phyloP scores from a whole-genome alignment of 1,140 invertebrate genomes.

The Trachymyrmex septentrionalis region DNA sequence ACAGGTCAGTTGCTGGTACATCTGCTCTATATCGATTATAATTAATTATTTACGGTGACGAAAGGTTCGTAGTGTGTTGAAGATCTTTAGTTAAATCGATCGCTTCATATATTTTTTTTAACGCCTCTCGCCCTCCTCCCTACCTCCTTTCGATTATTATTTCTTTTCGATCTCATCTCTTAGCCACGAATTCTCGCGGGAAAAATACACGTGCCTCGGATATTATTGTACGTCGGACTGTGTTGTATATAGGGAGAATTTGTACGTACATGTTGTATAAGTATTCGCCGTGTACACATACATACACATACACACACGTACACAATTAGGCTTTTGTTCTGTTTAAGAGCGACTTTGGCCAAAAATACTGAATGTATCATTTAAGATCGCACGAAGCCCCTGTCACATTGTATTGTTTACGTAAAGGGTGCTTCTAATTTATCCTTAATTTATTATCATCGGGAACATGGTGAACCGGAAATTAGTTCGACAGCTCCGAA shows the following conservation, averaged over 20 bases:
- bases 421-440: slow-evolving; percentile 29
- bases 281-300: slow-evolving; percentile 50
- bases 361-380: slow-evolving; percentile 60
- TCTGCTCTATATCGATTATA: not conserved
- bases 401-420: not conserved
- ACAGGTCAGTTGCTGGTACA: not conserved
- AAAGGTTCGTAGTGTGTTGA: not conserved
- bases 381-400: slow-evolving; percentile 25
- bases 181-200: slow-evolving; percentile 41
- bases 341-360: slow-evolving; percentile 62
- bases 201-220: slow-evolving; percentile 69
- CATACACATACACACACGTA: not conserved
- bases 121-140: not conserved
- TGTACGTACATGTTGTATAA: slow-evolving; percentile 27
- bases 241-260: slow-evolving; percentile 42
- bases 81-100: slow-evolving; percentile 13
- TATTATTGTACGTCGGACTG: slow-evolving; percentile 55
- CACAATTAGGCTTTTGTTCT: slow-evolving; percentile 53
- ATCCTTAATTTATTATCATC: slow-evolving; percentile 47
- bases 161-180: slow-evolving; percentile 49
- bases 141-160: not conserved
- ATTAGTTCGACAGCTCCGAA: slow-evolving; percentile 1
- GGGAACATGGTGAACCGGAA: slow-evolving; percentile 4
- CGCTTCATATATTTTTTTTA: slow-evolving; percentile 34
- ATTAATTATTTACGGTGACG: slow-evolving; percentile 16